Base-by-base conservation (phyloP, 2,113 vertebrate species). In the Prinia subflava region DNA sequence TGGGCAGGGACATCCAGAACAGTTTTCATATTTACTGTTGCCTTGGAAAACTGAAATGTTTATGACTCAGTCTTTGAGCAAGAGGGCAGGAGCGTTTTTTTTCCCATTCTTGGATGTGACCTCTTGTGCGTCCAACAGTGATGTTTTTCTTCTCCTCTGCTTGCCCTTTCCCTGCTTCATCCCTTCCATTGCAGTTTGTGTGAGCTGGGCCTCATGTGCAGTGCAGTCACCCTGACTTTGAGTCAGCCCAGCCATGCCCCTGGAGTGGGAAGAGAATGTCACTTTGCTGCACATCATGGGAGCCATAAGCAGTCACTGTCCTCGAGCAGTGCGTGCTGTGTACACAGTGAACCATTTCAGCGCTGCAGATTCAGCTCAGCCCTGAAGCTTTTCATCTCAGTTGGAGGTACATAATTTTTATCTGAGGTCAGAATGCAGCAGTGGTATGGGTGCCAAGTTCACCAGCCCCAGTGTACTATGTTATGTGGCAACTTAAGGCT, bases 21-120 rank as follows among this genome's bases (percentile, higher is more conserved):
- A 53, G 62, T 89, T 90, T 87, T 81, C 15, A 8, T 90, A 18
- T 53, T 95, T 88, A 42, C 52, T 28, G 68, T 92, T 95, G 87
- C 89, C 84, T 85, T 87, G 84, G 91, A 92, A 94, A 87, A 87
- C 41, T 67, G 52, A 80, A 92, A 68, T 89, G 44, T 91, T 94
- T 92, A 69, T 89, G 94, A 89, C 53, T 94, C 65, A 75, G 25
- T 94, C 31, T 46, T 71, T 41, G 64, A 53, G 57, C 52, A 31
- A 49, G 41, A 91, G 50, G 33, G 41, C 44, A 56, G 49, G 69
- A 83, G 14, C 16, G 9, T 35, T 52, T 75, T 39, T 39, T 89
- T 94, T 89, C 81, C 90, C 78, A 22, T 89, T 95, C 87, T 84
- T 73, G 78, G 57, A 53, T 65, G 49, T 69, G 74, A 77, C 31